Conservation (phyloP, 35 echinoderm and acorn worm genomes). For the Heliocidaris erythrogramma region DNA sequence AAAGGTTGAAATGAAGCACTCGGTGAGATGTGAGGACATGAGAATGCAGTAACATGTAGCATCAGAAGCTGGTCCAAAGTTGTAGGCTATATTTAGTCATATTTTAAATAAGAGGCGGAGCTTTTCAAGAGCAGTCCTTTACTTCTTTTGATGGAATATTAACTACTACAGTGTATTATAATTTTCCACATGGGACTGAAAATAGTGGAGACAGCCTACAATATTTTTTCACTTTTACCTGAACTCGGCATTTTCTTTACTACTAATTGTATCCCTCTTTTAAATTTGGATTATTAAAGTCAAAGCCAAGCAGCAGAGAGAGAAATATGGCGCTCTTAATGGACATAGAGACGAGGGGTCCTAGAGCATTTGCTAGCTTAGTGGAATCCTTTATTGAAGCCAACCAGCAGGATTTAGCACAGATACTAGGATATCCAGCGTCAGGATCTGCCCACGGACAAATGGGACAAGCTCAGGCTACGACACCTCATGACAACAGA, state of each 20-base stretch:
- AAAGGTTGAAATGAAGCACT: too few species aligned
- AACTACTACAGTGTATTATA: not conserved
- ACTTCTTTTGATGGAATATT: not conserved
- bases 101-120: too few species aligned
- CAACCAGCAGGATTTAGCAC: constrained; percentile 64
- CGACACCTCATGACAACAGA: constrained; percentile 26
- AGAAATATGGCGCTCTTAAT: constrained; percentile 62
- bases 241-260: not conserved
- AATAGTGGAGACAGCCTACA: not conserved
- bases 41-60: too few species aligned
- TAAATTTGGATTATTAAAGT: constrained; percentile 45
- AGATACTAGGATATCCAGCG: constrained; percentile 37
- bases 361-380: constrained; percentile 68
- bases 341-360: constrained; percentile 81
- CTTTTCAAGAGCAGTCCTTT: not conserved
- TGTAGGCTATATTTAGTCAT: not conserved
- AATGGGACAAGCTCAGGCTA: not conserved
- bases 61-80: too few species aligned
- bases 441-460: not conserved
- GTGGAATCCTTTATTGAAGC: constrained; percentile 52
- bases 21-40: too few species aligned
- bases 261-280: not conserved
- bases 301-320: constrained; percentile 47
- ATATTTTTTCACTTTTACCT: not conserved
- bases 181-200: not conserved